Conservation (phyloP, 1,140 invertebrate species). For the Thaumatotibia leucotreta region DNA sequence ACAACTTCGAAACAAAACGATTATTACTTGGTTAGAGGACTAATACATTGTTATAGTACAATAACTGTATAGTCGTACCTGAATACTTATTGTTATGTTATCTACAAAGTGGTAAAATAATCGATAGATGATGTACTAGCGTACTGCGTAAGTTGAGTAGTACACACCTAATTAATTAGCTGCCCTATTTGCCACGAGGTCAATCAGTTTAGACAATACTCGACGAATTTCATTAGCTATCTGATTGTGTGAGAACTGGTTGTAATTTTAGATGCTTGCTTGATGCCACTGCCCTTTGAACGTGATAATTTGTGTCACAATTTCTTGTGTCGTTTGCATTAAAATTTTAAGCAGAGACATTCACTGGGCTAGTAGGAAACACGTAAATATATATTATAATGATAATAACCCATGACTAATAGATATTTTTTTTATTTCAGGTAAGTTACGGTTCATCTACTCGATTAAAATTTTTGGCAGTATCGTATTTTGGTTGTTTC, state of each 20-base stretch:
- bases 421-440: background rate
- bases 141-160: background rate
- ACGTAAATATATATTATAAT: background rate
- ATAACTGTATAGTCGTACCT: too few relatives aligned
- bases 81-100: too few relatives aligned
- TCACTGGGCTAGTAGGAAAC: background rate
- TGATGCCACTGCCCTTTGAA: background rate
- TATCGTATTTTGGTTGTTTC: background rate
- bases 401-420: background rate
- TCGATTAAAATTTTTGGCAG: background rate
- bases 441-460: background rate
- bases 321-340: background rate
- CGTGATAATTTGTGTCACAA: background rate
- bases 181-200: slow-evolving; percentile 4
- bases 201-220: slow-evolving; percentile 6
- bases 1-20: too few relatives aligned
- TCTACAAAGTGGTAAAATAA: too few relatives aligned
- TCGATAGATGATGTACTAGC: too few relatives aligned
- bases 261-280: background rate
- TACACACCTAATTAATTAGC: background rate
- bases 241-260: background rate
- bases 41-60: too few relatives aligned
- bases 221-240: background rate
- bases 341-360: background rate
- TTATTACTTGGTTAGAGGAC: too few relatives aligned